A percentile compares a stretch with the other conserved stretches of the same genome.
Conservation (phyloP, 2,888 invertebrate genomes). For the Lithophane semibrunnea region DNA sequence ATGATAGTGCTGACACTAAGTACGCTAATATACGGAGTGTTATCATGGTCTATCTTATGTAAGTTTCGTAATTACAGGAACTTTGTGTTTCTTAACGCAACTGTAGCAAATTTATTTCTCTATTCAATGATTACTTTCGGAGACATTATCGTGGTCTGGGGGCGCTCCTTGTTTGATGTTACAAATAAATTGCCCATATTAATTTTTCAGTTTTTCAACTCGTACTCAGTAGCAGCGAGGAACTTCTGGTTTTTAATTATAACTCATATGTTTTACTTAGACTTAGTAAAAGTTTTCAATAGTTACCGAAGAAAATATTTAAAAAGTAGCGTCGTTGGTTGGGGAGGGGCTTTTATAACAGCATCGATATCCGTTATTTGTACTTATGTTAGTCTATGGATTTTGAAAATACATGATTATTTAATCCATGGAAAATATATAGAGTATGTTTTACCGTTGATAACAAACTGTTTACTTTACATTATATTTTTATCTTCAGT, state of each 20-base stretch:
- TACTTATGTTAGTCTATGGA: too few relatives aligned
- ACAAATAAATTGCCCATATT: too few relatives aligned
- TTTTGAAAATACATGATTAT: neutral
- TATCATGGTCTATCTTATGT: neutral
- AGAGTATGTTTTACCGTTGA: neutral
- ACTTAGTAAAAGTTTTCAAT: too few relatives aligned
- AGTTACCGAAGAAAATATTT: neutral
- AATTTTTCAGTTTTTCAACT: too few relatives aligned
- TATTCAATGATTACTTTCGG: too few relatives aligned
- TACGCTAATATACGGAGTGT: neutral
- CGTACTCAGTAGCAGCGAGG: neutral
- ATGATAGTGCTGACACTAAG: neutral
- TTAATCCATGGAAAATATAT: too few relatives aligned
- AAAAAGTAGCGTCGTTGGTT: neutral
- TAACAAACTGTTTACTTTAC: neutral
- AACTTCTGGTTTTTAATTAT: neutral
- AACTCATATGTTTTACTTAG: neutral
- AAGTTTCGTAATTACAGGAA: constrained; percentile 10
- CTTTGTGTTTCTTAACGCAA: neutral
- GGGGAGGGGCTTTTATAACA: neutral
- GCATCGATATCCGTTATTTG: neutral
- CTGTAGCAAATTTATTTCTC: neutral
- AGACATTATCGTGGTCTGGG: too few relatives aligned
- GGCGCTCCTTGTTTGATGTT: too few relatives aligned
- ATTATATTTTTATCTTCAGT: neutral